Evolutionary conservation across 1,140 invertebrate genomes (phyloP).

Genomic region (Carposina sasakii): DNA sequence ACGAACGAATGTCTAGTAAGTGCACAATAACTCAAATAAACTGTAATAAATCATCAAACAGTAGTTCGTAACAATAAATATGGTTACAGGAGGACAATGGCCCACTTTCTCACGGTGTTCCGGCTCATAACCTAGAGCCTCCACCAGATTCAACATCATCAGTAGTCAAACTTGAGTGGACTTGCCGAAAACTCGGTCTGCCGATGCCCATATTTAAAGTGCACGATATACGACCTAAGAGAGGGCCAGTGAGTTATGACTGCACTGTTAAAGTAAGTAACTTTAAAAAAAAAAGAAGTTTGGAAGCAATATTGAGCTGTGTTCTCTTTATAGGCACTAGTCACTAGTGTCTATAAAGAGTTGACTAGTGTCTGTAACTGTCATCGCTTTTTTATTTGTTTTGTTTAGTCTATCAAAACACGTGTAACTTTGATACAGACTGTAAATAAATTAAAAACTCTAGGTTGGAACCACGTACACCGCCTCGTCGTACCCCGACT

Average conservation of each 20-base stretch:
- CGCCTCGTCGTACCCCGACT: constrained; percentile 74
- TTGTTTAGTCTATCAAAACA: too few species aligned
- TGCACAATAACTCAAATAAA: constrained; percentile 6
- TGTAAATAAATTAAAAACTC: background rate
- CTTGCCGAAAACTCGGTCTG: constrained; percentile 56
- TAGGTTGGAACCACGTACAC: constrained; percentile 65
- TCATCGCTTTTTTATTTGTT: too few species aligned
- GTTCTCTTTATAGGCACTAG: too few species aligned
- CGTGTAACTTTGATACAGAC: too few species aligned
- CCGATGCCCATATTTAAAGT: constrained; percentile 52
- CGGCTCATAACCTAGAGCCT: constrained; percentile 44
- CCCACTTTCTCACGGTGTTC: constrained; percentile 38
- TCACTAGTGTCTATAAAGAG: too few species aligned
- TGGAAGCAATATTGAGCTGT: too few species aligned
- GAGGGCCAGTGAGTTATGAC: constrained; percentile 43
- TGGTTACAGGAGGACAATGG: constrained; percentile 34
- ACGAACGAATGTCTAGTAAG: constrained; percentile 47
- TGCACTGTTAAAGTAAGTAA: constrained; percentile 54
- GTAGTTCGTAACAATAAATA: background rate
- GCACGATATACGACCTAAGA: constrained; percentile 38
- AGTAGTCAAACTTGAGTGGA: constrained; percentile 56
- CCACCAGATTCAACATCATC: constrained; percentile 51
- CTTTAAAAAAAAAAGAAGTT: too few species aligned
- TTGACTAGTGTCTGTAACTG: too few species aligned
- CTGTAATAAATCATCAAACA: background rate